phyloP scores from a whole-genome alignment of 2,113 vertebrate genomes.

The Panthera tigris region DNA sequence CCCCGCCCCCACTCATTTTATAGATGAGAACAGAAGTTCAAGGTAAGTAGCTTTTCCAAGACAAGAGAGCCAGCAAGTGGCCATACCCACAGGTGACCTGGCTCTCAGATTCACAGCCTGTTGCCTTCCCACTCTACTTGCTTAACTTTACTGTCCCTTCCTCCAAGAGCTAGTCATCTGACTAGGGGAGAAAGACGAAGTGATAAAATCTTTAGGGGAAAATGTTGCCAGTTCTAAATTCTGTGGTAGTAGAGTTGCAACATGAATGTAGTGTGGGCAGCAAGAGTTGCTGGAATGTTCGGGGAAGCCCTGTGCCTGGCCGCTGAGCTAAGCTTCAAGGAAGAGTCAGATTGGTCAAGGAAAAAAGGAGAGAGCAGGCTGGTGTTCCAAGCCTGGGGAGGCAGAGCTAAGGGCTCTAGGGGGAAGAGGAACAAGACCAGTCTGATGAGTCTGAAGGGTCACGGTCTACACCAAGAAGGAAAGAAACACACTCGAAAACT shows the following conservation, averaged over 20 bases:
- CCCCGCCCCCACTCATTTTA: not conserved
- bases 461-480: not conserved
- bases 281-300: not conserved
- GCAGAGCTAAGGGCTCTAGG: not conserved
- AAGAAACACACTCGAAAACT: not conserved
- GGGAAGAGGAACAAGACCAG: not conserved
- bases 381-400: not conserved
- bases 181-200: not conserved
- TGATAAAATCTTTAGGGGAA: not conserved
- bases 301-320: not conserved
- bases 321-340: not conserved
- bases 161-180: not conserved
- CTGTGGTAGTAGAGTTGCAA: not conserved
- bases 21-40: slow-evolving; percentile 14
- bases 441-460: not conserved
- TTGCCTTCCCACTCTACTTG: not conserved
- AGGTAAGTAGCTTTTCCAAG: slow-evolving; percentile 13
- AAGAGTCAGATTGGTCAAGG: not conserved
- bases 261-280: not conserved
- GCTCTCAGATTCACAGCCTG: not conserved
- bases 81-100: not conserved
- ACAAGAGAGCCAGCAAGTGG: not conserved
- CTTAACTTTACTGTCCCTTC: not conserved
- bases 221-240: not conserved
- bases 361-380: not conserved